These are phyloP conservation scores for Protophormia terraenovae DNA, from an alignment of 2,888 invertebrate genomes.

Conservation along the genomic window DNA sequence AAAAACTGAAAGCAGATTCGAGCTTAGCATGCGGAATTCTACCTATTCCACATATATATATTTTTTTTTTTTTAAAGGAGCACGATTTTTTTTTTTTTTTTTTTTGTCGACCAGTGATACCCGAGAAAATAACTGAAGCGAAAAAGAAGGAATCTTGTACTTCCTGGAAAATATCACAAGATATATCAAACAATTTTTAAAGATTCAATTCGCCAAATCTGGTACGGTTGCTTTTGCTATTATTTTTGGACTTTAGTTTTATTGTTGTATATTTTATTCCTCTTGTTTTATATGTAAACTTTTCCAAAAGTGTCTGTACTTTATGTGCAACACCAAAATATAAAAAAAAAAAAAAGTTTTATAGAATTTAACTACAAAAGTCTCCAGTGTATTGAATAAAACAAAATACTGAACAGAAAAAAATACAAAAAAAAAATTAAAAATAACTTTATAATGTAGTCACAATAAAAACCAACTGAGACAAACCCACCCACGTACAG, in stretches of 20 bases:
- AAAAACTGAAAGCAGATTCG: no score
- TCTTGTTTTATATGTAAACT: not conserved
- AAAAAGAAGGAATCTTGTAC: no score
- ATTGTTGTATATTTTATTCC: conserved; percentile 1
- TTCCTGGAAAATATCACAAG: no score
- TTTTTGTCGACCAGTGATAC: no score
- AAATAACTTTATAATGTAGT: conserved; percentile 50
- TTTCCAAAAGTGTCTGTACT: conserved; percentile 32
- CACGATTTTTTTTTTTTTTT: no score
- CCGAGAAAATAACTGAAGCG: no score
- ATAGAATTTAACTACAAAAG: conserved; percentile 44
- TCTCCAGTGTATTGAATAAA: conserved; percentile 52
- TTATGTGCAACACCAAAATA: conserved; percentile 5
- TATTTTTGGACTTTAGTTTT: not conserved
- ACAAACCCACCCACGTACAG: conserved; percentile 41
- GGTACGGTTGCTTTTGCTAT: no score
- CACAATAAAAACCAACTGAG: conserved; percentile 31
- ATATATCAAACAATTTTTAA: no score
- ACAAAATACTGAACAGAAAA: conserved; percentile 30
- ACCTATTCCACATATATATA: no score
- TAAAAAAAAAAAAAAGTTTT: conserved; percentile 22
- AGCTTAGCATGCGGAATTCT: no score
- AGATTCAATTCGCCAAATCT: no score
- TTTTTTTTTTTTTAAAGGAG: no score
- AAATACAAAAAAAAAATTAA: conserved; percentile 15